Evolutionary conservation across 2,797 vertebrate species (phyloP).

Genomic region (Acrossocheilus wenchowensis): DNA sequence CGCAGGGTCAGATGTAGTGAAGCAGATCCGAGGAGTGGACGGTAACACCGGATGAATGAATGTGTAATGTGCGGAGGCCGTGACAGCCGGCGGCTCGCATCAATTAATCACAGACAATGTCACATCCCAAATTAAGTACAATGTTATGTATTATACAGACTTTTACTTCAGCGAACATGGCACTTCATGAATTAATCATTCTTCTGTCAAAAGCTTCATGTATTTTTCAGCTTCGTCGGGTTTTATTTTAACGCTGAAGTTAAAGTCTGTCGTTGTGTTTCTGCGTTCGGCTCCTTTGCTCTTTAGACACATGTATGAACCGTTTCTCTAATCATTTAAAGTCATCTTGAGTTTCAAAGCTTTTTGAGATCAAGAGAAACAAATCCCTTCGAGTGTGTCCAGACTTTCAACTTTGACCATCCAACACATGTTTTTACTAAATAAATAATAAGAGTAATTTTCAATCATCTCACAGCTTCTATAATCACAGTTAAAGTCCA

Average conservation of each 20-base stretch:
- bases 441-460: neutral
- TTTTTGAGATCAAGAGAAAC: neutral
- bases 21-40: too few relatives aligned
- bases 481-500: too few relatives aligned
- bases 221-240: conserved; percentile 51
- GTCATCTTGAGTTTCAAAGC: neutral
- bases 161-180: conserved; percentile 41
- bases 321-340: neutral
- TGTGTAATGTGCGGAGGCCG: conserved; percentile 16
- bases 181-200: conserved; percentile 56
- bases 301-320: too few relatives aligned
- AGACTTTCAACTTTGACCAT: neutral
- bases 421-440: neutral
- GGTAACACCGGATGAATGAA: too few relatives aligned
- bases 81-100: conserved; percentile 37
- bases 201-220: conserved; percentile 47
- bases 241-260: conserved; percentile 7
- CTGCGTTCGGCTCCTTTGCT: neutral
- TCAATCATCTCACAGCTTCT: neutral
- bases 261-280: neutral
- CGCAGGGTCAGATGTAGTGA: too few relatives aligned
- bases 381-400: neutral
- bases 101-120: conserved; percentile 46
- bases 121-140: conserved; percentile 43
- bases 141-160: conserved; percentile 45